Evolutionary conservation across 2,113 vertebrate genomes (phyloP).

Genomic region (Probosciger aterrimus): DNA sequence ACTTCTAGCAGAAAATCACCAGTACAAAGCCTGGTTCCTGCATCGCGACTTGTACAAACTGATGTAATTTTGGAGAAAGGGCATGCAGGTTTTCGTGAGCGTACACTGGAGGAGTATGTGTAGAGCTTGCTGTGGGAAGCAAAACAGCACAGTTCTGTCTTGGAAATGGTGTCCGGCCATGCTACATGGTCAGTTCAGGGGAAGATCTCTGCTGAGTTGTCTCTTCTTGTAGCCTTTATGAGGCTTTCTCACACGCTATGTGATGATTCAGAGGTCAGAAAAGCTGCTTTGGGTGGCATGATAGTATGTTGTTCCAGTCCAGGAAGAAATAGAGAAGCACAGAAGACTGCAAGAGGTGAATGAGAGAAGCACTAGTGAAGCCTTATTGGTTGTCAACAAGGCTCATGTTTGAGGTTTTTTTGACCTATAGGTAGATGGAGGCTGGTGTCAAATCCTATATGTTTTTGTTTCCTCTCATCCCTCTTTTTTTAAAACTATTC

Average conservation of each 20-base stretch:
- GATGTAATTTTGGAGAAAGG: not conserved
- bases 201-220: not conserved
- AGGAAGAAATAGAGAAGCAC: not conserved
- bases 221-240: not conserved
- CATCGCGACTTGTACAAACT: not conserved
- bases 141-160: not conserved
- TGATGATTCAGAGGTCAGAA: not conserved
- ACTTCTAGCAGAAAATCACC: not conserved
- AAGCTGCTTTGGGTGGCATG: not conserved
- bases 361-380: not conserved
- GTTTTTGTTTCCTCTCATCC: not conserved
- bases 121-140: not conserved
- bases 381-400: not conserved
- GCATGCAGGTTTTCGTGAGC: not conserved
- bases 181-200: accelerated
- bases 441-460: not conserved
- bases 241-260: not conserved
- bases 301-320: accelerated
- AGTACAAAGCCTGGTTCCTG: not conserved
- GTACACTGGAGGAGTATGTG: not conserved
- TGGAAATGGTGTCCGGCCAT: not conserved
- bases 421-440: not conserved
- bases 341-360: not conserved
- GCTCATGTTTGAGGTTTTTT: not conserved
- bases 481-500: not conserved